Base-by-base conservation (phyloP, 2,113 vertebrate genomes). In the Malurus alboscapulatus region DNA sequence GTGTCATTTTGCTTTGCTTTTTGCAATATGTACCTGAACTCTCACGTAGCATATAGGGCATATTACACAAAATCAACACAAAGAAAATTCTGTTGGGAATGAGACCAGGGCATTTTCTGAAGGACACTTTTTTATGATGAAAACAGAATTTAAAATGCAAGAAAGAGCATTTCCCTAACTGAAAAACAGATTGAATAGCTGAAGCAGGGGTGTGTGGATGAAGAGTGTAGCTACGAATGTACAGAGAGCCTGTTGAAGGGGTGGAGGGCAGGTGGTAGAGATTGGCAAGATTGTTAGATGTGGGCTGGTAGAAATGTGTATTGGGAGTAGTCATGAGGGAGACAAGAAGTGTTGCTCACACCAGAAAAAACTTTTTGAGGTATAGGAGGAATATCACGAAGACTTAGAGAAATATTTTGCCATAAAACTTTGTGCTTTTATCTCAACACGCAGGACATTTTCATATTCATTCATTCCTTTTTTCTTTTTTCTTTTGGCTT, bases 231-330 rank as follows among this genome's bases (percentile, higher is more conserved):
- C 88, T 83, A 92, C 95, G 90, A 95, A 95, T 67, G 93, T 74
- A 94, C 63, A 90, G 85, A 93, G 95, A 96, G 96, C 51, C 92
- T 96, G 96, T 92, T 96, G 96, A 96, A 96, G 92, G 80, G 94
- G 96, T 96, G 96, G 96, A 96, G 95, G 95, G 96, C 96, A 96
- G 96, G 95, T 96, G 96, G 96, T 86, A 88, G 32, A 6, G 53
- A 62, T 96, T 96, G 95, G 94, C 95, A 96, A 84, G 68, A 63
- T 24, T 63, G 61, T 34, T 88, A 65, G 90, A 92, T 93, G 94
- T 96, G 69, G 90, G 84, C 74, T 96, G 91, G n/a, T 92, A 76
- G 84, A 96, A 96, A 84, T 94, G 84, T 90, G 78, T 57, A 93
- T 57, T 55, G 72, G 53, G 58, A 92, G 29, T n/a, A 90, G 87